Evolutionary conservation across 2,113 vertebrate species (phyloP).

Genomic region (Rynchops niger): DNA sequence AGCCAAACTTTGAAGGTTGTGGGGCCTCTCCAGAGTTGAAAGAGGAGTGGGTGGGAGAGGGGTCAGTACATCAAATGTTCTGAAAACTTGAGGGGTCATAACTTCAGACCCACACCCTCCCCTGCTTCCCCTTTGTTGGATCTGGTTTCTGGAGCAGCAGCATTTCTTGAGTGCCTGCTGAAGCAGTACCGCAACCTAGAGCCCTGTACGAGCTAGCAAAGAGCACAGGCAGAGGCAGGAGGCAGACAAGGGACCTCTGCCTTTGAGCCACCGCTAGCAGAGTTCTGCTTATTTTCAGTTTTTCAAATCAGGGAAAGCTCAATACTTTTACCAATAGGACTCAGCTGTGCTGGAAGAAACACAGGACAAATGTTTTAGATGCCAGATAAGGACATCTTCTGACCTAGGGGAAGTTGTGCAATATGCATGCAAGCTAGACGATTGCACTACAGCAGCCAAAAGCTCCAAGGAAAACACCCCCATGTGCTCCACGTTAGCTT

Average conservation of each 20-base stretch:
- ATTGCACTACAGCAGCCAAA: background rate
- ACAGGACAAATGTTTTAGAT: conserved; percentile 25
- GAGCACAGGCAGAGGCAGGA: background rate
- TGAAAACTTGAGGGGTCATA: background rate
- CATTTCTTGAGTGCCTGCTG: background rate
- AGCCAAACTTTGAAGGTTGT: background rate
- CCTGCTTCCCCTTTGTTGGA: background rate
- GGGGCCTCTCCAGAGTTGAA: background rate
- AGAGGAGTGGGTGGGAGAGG: background rate
- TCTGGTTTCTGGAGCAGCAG: background rate
- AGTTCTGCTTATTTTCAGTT: background rate
- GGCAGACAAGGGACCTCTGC: background rate
- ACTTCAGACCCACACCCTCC: background rate
- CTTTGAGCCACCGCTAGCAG: background rate
- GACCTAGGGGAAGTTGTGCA: conserved; percentile 35
- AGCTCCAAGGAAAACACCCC: background rate
- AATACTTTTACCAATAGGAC: background rate
- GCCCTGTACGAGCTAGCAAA: background rate
- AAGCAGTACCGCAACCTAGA: background rate
- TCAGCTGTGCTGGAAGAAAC: conserved; percentile 9
- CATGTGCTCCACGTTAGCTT: background rate
- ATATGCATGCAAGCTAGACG: background rate
- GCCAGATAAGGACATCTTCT: conserved; percentile 24
- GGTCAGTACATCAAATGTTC: background rate
- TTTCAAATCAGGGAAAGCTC: background rate